phyloP scores from a whole-genome alignment of 2,113 vertebrate species.

The Colaptes auratus region DNA sequence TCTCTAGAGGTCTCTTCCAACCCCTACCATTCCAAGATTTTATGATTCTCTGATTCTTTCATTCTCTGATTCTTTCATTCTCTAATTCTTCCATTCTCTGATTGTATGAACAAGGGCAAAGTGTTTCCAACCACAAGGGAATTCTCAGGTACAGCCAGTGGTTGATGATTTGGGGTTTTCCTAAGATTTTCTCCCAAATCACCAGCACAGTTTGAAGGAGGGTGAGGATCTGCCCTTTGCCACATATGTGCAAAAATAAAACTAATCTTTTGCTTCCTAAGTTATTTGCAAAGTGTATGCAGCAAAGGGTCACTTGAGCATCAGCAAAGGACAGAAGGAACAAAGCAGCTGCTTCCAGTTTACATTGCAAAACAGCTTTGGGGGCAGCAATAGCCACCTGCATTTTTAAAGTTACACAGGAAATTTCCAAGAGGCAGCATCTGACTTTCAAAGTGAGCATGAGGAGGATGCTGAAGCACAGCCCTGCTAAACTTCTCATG shows the following conservation, averaged over 20 bases:
- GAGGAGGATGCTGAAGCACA: background rate
- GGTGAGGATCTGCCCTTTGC: background rate
- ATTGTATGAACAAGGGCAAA: background rate
- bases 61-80: too few species aligned
- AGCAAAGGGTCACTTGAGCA: background rate
- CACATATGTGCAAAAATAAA: accelerated
- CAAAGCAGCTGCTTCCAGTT: background rate
- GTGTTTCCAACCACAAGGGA: background rate
- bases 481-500: background rate
- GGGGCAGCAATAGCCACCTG: background rate
- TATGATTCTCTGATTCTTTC: too few species aligned
- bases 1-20: too few species aligned
- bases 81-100: too few species aligned
- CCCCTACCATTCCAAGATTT: too few species aligned
- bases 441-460: background rate
- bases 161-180: background rate
- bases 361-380: background rate
- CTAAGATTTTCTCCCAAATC: background rate
- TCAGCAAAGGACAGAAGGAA: background rate
- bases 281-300: background rate
- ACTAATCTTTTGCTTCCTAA: background rate
- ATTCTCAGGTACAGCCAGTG: background rate
- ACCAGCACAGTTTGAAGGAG: background rate
- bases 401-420: background rate
- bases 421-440: background rate